Evolutionary conservation across 2,113 vertebrate species (phyloP).

Genomic region (Hemichromis elongatus): DNA sequence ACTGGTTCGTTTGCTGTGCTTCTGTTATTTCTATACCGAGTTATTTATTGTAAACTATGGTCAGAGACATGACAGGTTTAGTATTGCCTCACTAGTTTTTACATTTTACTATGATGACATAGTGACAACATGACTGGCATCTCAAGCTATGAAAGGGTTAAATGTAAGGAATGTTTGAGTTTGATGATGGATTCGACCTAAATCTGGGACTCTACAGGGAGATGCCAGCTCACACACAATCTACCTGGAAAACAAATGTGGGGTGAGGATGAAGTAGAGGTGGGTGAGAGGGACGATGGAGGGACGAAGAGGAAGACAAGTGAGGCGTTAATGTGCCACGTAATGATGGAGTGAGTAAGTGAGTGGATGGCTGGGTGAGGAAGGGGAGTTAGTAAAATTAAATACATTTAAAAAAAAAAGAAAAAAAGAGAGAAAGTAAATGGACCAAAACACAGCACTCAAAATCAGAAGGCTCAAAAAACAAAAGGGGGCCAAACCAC

Average conservation of each 20-base stretch:
- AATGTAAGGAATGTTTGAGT: neutral
- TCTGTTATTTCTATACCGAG: neutral
- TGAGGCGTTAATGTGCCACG: conserved; percentile 44
- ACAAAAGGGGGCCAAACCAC: conserved; percentile 50
- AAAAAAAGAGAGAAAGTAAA: conserved; percentile 13
- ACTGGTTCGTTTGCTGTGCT: neutral
- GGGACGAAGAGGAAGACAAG: conserved; percentile 25
- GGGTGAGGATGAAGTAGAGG: neutral
- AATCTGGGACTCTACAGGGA: neutral
- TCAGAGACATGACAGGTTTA: neutral
- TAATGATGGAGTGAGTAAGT: conserved; percentile 46
- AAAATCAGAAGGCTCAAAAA: conserved; percentile 44
- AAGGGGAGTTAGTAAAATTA: conserved; percentile 43
- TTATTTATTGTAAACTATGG: neutral
- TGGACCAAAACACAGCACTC: conserved; percentile 50
- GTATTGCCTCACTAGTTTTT: neutral
- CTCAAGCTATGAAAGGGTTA: neutral
- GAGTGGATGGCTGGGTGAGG: conserved; percentile 13
- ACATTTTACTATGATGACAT: neutral
- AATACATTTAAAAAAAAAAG: neutral
- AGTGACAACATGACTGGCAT: neutral
- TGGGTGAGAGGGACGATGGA: conserved; percentile 50
- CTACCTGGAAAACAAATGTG: neutral
- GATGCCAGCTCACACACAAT: neutral
- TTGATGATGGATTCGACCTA: conserved; percentile 5